Evolutionary conservation across 2,797 vertebrate genomes (phyloP).

Genomic region (Heterohyrax brucei): DNA sequence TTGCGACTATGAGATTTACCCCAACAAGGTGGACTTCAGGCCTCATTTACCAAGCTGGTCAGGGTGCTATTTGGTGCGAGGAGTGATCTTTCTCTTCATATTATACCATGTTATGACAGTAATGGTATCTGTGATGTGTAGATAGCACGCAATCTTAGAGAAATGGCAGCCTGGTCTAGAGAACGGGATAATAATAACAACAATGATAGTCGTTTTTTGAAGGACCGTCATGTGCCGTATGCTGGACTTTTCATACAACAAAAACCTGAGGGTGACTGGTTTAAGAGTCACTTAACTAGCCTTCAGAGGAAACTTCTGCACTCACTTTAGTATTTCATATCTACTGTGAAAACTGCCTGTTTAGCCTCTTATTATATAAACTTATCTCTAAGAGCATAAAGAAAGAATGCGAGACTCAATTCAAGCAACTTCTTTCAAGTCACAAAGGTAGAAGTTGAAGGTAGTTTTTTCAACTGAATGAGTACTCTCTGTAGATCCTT

Average conservation of each 20-base stretch:
- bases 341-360: too few relatives aligned
- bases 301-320: too few relatives aligned
- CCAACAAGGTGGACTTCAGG: not conserved
- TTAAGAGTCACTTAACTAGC: too few relatives aligned
- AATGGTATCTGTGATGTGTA: not conserved
- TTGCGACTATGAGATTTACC: not conserved
- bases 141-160: not conserved
- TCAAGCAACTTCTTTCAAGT: not conserved
- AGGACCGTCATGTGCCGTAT: not conserved
- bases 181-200: not conserved
- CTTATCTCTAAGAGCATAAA: too few relatives aligned
- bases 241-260: constrained; percentile 4
- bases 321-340: too few relatives aligned
- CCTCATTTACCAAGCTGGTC: not conserved
- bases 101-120: not conserved
- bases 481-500: not conserved
- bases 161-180: not conserved
- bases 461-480: not conserved
- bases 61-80: not conserved
- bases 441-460: not conserved
- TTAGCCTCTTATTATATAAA: too few relatives aligned
- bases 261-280: not conserved
- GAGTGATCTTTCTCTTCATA: not conserved
- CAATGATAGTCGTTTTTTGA: not conserved
- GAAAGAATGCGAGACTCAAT: not conserved